Base-by-base conservation (phyloP, 2,113 vertebrate species). In the Propithecus coquereli region DNA sequence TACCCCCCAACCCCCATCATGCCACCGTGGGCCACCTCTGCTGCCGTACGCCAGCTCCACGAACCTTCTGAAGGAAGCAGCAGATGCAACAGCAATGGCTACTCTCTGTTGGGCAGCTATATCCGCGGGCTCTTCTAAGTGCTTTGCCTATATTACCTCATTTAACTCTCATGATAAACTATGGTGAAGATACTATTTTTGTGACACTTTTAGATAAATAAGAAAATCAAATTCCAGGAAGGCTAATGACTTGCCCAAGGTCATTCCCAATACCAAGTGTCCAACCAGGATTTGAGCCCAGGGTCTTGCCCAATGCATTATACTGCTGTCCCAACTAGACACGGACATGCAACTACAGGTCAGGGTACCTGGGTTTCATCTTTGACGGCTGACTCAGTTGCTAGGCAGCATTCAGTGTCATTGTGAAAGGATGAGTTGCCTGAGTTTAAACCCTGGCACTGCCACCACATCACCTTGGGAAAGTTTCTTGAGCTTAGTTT, bases 41-140 rank as follows among this genome's bases (percentile, higher is more conserved):
- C 27, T 12, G 8, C 13, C 6, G 0, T 32, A 13, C 32, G 23
- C 27, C 45, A 14, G 17, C 30, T n/a, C 52, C 8, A 0, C 22
- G 43, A 32, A 8, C 1, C 11, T 30, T 52, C 59, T 18, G 66
- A 25, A 52, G 79, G 40, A n/a, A 90, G 52, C 10, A 63, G 22
- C 2, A 3, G 0, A 1, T 30, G 2, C 10, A 34, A 43, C 43
- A 16, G 6, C 40, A 8, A 6, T 22, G 74, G 22, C 34, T 27
- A 2, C 14, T 5, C 1, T 47, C 25, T 66, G 14, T 25, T 52
- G 32, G 20, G 32, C 13, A 59, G 57, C 40, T 37, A 40, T 6
- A 8, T 43, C 11, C 47, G 43, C 22, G 71, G 50, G 25, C 14
- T 61, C 40, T 5, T 52, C 54, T 40, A 16, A 40, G 9, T 16